These are phyloP conservation scores for Neodiprion pinetum DNA, from an alignment of 1,140 invertebrate genomes.

Conservation along the genomic window DNA sequence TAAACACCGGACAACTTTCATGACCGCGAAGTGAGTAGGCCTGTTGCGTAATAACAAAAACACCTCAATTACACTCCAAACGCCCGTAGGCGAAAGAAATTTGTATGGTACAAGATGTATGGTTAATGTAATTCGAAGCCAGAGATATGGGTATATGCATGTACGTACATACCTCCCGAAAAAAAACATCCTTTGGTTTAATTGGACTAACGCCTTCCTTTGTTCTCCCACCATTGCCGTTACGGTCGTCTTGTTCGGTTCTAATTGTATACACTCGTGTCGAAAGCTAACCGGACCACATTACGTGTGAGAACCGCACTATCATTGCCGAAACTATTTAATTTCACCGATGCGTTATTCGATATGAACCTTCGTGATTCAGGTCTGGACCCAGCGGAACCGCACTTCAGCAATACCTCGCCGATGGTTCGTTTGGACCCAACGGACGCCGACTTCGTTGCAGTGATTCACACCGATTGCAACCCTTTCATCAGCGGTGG, in stretches of 20 bases:
- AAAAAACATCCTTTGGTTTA: no score
- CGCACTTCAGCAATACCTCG: slow-evolving; percentile 86
- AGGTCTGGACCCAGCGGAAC: slow-evolving; percentile 91
- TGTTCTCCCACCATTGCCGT: no score
- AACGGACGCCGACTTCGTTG: slow-evolving; percentile 85
- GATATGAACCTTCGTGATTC: slow-evolving; percentile 32
- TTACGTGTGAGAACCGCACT: slow-evolving; percentile 22
- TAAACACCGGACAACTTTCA: neutral
- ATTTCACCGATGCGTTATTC: slow-evolving; percentile 12
- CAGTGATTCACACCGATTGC: slow-evolving; percentile 88
- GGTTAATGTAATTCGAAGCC: no score
- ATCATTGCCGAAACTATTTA: slow-evolving; percentile 27
- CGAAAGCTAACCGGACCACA: neutral
- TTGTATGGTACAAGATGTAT: neutral
- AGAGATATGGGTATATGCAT: no score
- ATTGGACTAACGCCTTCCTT: no score
- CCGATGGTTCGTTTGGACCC: slow-evolving; percentile 84
- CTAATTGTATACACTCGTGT: no score
- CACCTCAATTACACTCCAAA: neutral
- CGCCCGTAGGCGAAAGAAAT: neutral
- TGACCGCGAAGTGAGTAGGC: neutral
- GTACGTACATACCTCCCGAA: no score
- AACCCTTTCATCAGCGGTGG: slow-evolving; percentile 81
- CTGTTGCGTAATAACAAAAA: neutral
- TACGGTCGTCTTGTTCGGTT: no score